Evolutionary conservation across 2,888 invertebrate species (phyloP), one percentile per base, ranked within the genome.

Genomic region (Hipparchia sbordonii): DNA sequence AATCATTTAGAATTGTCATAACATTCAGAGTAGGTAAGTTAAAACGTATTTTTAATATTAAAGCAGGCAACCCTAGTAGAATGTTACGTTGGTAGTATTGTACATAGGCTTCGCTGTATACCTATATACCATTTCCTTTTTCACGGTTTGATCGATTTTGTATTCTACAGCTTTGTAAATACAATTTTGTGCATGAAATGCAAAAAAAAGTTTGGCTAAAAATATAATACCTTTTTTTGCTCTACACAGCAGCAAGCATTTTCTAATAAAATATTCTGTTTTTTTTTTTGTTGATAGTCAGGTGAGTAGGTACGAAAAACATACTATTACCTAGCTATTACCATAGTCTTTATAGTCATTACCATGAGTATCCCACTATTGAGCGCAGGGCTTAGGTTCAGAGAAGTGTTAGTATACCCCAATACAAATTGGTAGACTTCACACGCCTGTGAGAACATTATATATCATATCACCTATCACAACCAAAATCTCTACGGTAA

Each of bases 141-240:
- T 71, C 71, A 74, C 69, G 62, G 71, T 60, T 76, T 74, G 75
- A 75, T 73, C 67, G 76, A 73, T 70, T 39, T 67, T 62, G 59
- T 67, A 67, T 12, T 68, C 60, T 65, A 67, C 56, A 54, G 72
- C 67, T 70, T 62, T 67, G 69, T 70, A 63, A 70, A 72, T 72
- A 72, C 61, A 10, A 46, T 74, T 60, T 70, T 61, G 61, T 60
- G 39, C 61, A 66, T 61, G 33, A 33, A 63, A 39, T 9, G 10
- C 33, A 67, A 67, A 67, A 54, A 51, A 61, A 45, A 7, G 13
- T 61, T n/a, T 13, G 23, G 1, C 0, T 52, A 45, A 63, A 65
- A 6, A 52, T 33, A 61, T 33, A 52, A 39, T 4, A 39, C 39
- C 2, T 39, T 39, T 23, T 23, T 51, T 10, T 10, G 33, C 2